These are phyloP conservation scores for Macrotrachela quadricornifera DNA, from an alignment of 1,140 invertebrate genomes.

Conservation along the genomic window DNA sequence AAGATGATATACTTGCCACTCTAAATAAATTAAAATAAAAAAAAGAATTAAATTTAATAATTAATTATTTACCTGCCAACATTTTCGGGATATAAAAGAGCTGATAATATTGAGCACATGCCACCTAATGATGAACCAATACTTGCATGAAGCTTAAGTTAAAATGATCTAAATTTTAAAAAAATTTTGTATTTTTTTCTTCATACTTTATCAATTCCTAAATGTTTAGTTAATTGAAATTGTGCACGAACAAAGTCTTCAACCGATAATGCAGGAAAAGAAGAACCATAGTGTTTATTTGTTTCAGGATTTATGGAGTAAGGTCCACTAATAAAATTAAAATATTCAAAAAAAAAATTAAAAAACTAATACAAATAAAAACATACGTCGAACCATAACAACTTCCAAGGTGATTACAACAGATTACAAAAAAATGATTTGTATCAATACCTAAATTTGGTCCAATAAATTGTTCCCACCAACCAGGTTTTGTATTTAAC, in stretches of 20 bases:
- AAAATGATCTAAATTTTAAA: not conserved
- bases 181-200: not conserved
- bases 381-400: constrained; percentile 26
- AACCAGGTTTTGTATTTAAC: constrained; percentile 24
- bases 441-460: constrained; percentile 29
- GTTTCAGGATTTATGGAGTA: constrained; percentile 23
- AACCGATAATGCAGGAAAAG: constrained; percentile 24
- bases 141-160: constrained; percentile 16
- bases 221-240: constrained; percentile 23
- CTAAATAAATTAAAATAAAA: constrained; percentile 11
- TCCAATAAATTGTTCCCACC: constrained; percentile 32
- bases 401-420: constrained; percentile 28
- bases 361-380: not conserved
- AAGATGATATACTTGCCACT: constrained; percentile 24
- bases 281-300: constrained; percentile 22
- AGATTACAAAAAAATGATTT: constrained; percentile 29
- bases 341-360: not conserved
- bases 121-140: constrained; percentile 27
- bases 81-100: constrained; percentile 20
- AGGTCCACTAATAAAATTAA: constrained; percentile 21
- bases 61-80: constrained; percentile 18
- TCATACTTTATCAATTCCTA: constrained; percentile 23
- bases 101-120: constrained; percentile 23
- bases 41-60: not conserved
- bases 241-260: constrained; percentile 25